phyloP scores from a whole-genome alignment of 2,797 vertebrate genomes.

The Pitangus sulphuratus region DNA sequence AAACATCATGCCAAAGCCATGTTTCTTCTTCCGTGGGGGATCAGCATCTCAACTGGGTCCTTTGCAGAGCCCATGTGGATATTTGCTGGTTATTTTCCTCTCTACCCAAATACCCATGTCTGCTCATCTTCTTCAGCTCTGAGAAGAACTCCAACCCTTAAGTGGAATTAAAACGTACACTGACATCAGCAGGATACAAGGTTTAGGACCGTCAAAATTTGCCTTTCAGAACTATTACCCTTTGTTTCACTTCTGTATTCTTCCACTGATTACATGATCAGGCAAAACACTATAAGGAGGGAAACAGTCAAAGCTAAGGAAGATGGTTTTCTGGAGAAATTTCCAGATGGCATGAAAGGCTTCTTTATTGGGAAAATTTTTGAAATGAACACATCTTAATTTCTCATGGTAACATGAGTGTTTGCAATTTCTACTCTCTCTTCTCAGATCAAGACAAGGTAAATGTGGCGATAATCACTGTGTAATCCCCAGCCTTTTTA shows the following conservation, averaged over 20 bases:
- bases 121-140: background rate
- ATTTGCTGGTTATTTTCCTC: background rate
- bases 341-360: background rate
- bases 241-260: background rate
- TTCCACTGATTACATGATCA: background rate
- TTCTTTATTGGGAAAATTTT: background rate
- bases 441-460: conserved; percentile 1
- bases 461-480: background rate
- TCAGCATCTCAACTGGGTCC: background rate
- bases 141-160: background rate
- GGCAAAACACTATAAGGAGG: background rate
- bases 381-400: background rate
- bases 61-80: background rate
- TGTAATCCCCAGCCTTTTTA: background rate
- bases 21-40: background rate
- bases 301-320: background rate
- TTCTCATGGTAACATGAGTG: background rate
- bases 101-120: background rate
- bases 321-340: background rate
- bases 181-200: background rate
- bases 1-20: background rate
- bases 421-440: background rate
- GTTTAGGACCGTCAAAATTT: background rate
- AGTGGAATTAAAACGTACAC: background rate
- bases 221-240: background rate